Evolutionary conservation across 1,140 invertebrate genomes (phyloP), one percentile per base, ranked within the genome.

Genomic region (Sminthurides bifidus): DNA sequence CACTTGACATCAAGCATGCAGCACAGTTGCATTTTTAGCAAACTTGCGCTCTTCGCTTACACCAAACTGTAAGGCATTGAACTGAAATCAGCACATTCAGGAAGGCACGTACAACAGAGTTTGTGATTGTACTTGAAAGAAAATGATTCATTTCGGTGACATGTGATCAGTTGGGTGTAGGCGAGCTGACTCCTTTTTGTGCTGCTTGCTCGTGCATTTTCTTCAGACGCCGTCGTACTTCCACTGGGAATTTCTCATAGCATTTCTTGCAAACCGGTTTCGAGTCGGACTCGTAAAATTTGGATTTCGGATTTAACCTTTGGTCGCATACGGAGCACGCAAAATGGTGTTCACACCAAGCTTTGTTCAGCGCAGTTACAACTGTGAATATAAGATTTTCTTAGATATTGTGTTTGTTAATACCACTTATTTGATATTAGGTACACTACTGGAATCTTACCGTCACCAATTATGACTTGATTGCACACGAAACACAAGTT

Each of bases 341-440:
- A 73, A 99, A 99, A 72, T 98, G 96, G 72, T 97, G 85, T 24
- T 93, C 87, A 72, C 95, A 98, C 94, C 94, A 99, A n/a, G 92
- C 91, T 75, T 99, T 99, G 71, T 98, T 96, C 63, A 98, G 74
- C 35, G 95, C 94, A 59, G 88, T 93, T 71, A 98, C 97, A 30
- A 96, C 93, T 95, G 55, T 63, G 53, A 58, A 45, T 31, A 23
- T 51, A 52, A 31, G 24, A 48, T 30, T 53, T 41, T 30, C n/a
- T 8, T 27, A 14, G 15, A 30, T 33, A 44, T 30, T 19, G 12
- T 21, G 38, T 44, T 29, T 31, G 15, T 27, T 29, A 35, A 48
- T 2, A 14, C 6, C 3, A 50, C 17, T 48, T 30, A 21, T 30
- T 35, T 14, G 21, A 0, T 35, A 33, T 21, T 12, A 43, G 21